Percentiles rank a stretch among this genome's conserved stretches.
Conservation (phyloP, 2,797 vertebrate genomes). For the Potorous gilbertii region DNA sequence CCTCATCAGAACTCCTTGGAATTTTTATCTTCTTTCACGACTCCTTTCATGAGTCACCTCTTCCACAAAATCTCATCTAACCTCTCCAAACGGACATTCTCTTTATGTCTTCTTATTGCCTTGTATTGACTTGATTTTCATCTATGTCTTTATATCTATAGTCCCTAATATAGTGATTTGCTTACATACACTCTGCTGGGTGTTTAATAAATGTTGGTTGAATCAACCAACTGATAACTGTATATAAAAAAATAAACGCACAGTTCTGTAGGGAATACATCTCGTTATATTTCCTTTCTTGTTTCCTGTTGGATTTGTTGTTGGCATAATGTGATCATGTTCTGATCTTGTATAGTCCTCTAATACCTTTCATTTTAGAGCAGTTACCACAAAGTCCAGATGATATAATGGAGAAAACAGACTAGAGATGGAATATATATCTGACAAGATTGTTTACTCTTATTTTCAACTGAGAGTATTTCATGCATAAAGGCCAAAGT, state of each 20-base stretch:
- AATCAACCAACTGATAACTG: background rate
- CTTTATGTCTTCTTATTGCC: background rate
- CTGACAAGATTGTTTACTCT: slow-evolving; percentile 12
- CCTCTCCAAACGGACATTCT: background rate
- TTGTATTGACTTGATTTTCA: background rate
- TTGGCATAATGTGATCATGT: background rate
- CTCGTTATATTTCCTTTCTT: background rate
- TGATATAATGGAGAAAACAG: background rate
- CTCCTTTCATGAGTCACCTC: background rate
- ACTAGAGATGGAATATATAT: background rate
- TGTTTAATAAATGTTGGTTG: background rate
- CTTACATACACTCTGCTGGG: background rate
- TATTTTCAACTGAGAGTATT: background rate
- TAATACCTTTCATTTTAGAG: slow-evolving; percentile 54
- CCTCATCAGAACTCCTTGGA: background rate
- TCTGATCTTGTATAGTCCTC: background rate
- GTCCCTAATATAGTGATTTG: background rate
- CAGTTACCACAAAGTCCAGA: background rate
- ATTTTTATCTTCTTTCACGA: background rate
- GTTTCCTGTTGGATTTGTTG: background rate
- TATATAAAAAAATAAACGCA: background rate
- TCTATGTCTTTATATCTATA: background rate
- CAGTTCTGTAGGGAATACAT: background rate
- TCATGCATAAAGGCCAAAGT: background rate
- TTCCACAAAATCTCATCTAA: background rate